Conservation (phyloP, 2,888 invertebrate genomes). For the Sipha maydis region DNA sequence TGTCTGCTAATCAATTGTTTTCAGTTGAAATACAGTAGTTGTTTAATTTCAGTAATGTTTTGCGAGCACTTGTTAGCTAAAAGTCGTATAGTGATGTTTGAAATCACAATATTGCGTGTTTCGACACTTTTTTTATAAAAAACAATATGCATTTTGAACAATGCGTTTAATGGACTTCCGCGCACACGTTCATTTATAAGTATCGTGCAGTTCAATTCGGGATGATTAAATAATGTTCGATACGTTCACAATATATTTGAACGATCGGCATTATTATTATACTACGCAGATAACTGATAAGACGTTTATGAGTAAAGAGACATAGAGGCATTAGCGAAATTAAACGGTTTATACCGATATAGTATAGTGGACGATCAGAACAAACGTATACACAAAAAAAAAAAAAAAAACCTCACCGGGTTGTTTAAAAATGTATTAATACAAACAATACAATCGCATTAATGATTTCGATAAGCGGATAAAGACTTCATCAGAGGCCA, state of each 20-base stretch:
- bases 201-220: neutral
- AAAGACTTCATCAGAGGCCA: slow-evolving; percentile 45
- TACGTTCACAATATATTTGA: neutral
- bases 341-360: neutral
- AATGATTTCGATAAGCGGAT: slow-evolving; percentile 48
- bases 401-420: neutral
- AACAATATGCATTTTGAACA: too few species aligned
- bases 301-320: neutral
- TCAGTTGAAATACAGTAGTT: too few species aligned
- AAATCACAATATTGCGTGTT: too few species aligned
- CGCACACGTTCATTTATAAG: neutral
- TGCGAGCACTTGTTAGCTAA: too few species aligned
- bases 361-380: neutral
- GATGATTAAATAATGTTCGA: neutral
- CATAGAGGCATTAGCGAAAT: slow-evolving; percentile 4
- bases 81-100: too few species aligned
- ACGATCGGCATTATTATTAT: neutral
- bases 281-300: neutral
- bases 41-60: too few species aligned
- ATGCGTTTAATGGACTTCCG: neutral
- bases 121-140: too few species aligned
- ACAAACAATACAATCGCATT: slow-evolving; percentile 22
- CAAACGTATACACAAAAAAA: neutral
- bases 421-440: slow-evolving; percentile 38
- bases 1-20: too few species aligned